Evolutionary conservation across 2,113 vertebrate genomes (phyloP).

Genomic region (Corydoras maculifer): DNA sequence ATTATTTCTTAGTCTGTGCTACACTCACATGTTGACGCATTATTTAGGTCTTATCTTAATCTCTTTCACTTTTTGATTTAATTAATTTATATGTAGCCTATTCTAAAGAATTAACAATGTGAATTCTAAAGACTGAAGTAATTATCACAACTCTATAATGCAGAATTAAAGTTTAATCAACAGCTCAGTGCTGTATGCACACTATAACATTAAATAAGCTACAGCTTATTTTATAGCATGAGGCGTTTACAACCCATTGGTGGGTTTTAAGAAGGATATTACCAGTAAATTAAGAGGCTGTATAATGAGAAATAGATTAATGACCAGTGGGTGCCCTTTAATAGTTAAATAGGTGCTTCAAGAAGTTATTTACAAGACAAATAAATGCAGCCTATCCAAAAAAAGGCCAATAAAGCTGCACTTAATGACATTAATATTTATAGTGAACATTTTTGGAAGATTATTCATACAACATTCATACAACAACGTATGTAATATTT

Average conservation of each 20-base stretch:
- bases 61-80: too few relatives aligned
- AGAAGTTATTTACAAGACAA: not conserved
- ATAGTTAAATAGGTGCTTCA: not conserved
- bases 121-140: too few relatives aligned
- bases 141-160: too few relatives aligned
- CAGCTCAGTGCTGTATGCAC: too few relatives aligned
- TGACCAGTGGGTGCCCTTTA: not conserved
- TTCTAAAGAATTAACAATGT: too few relatives aligned
- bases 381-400: not conserved
- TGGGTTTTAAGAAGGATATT: not conserved
- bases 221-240: not conserved
- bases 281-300: not conserved
- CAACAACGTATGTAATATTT: not conserved
- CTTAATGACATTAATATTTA: not conserved
- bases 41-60: too few relatives aligned
- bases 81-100: too few relatives aligned
- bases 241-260: too few relatives aligned
- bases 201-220: not conserved
- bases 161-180: too few relatives aligned
- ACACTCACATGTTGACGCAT: too few relatives aligned
- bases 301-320: not conserved
- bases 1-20: too few relatives aligned
- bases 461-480: not conserved
- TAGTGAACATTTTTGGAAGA: too few relatives aligned
- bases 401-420: conserved; percentile 12